Evolutionary conservation across 2,797 vertebrate species (phyloP), one percentile per base, ranked within the genome.

Genomic region (Pterois miles): DNA sequence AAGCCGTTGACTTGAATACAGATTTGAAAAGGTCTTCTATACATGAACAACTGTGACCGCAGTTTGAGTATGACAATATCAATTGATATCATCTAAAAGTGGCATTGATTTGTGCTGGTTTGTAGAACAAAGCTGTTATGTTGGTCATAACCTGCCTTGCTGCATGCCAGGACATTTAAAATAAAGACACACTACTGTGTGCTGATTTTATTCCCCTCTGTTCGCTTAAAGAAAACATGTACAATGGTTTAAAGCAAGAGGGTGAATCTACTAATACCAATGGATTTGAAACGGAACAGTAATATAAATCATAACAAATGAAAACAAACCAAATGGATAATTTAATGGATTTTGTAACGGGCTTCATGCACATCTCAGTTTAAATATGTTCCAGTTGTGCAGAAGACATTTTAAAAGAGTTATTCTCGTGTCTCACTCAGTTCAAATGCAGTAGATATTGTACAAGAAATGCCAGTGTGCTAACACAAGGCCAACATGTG

Each of bases 61-160:
- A 69, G 9, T 52, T 58, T 36, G 5, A 29, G 38, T 3, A 23
- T 27, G 4, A 40, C 68, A 40, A 29, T 18, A 58, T 25, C 65
- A 4, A 56, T 29, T 3, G 5, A n/a, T 52, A 25, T 58, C 2
- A 43, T 36, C 7, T 40, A 25, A 65, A 40, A 67, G 66, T 65
- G 29, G 57, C 88, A 92, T 91, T 92, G 91, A 91, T 93, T 90
- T 93, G 90, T 86, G 72, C 74, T 91, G 91, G 90, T 93, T 94
- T 93, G 91, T 83, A 67, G 81, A 88, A 87, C 87, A 93, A 90
- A 83, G 80, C 76, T 77, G 80, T 80, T 77, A 85, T 80, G 81
- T 80, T 74, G 63, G 56, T 76, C 81, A 84, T 86, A 86, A 87
- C 66, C 82, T 76, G 86, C 80, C 87, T 86, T 82, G 78, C 76